Conservation (phyloP, 2,113 vertebrate species). For the Clarias batrachus region DNA sequence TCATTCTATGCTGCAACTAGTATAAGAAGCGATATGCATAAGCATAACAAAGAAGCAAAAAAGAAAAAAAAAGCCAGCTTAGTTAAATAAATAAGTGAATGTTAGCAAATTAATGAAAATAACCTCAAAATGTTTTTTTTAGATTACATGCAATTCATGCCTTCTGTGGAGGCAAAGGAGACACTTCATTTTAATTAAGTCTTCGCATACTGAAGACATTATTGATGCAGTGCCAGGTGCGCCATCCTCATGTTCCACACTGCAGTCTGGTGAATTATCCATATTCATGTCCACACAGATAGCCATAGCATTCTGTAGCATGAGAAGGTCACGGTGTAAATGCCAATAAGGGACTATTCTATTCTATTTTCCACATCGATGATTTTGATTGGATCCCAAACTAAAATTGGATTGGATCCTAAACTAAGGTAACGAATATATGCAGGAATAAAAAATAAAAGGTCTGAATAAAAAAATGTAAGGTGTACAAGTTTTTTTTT, state of each 20-base stretch:
- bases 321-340: background rate
- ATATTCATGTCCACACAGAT: background rate
- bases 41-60: too few species aligned
- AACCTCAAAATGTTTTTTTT: background rate
- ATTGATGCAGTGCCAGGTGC: background rate
- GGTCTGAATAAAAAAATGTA: too few species aligned
- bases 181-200: background rate
- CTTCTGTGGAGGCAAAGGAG: background rate
- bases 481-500: background rate
- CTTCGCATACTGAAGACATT: background rate
- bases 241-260: background rate
- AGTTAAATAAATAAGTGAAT: background rate
- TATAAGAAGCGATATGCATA: too few species aligned
- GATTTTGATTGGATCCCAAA: background rate
- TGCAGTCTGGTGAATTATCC: background rate
- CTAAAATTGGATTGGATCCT: background rate
- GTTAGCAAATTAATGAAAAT: background rate
- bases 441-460: too few species aligned
- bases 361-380: background rate
- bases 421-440: background rate
- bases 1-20: too few species aligned
- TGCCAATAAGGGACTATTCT: background rate
- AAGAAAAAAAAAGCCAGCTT: background rate
- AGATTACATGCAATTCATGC: background rate
- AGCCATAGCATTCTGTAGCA: background rate